These are phyloP conservation scores for Semicossyphus pulcher DNA, from an alignment of 2,113 vertebrate species.

Conservation along the genomic window DNA sequence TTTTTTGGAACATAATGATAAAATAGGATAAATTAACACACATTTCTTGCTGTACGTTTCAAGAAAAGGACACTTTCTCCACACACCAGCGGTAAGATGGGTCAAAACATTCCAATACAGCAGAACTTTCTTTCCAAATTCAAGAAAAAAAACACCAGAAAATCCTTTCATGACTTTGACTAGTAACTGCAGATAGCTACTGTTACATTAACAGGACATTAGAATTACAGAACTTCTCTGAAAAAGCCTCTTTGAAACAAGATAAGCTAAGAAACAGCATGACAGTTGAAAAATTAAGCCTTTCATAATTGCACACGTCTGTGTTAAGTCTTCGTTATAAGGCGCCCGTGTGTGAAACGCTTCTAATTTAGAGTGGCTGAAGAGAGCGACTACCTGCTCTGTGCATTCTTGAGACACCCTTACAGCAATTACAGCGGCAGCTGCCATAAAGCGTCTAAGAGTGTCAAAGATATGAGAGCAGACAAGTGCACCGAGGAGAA, in stretches of 20 bases:
- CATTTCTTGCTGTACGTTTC: neutral
- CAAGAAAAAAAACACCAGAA: neutral
- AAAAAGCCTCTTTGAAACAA: conserved; percentile 12
- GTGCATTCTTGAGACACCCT: conserved; percentile 18
- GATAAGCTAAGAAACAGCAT: conserved; percentile 7
- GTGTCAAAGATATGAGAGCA: conserved; percentile 23
- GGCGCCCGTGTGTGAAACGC: neutral
- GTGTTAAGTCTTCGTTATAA: neutral
- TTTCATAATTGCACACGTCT: conserved; percentile 14
- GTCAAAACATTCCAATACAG: neutral
- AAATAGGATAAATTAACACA: neutral
- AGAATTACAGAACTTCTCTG: conserved; percentile 1
- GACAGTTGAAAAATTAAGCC: conserved; percentile 23
- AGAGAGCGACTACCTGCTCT: neutral
- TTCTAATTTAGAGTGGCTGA: neutral
- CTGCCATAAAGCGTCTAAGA: conserved; percentile 13
- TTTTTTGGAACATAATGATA: neutral
- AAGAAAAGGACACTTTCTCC: neutral
- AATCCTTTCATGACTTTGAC: neutral
- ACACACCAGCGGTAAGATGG: neutral
- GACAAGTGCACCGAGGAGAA: conserved; percentile 21
- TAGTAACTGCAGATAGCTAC: neutral
- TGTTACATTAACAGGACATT: neutral
- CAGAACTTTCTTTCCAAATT: neutral
- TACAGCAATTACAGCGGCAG: conserved; percentile 21